Evolutionary conservation across 1,140 invertebrate genomes (phyloP).

Genomic region (Euwallacea similis): DNA sequence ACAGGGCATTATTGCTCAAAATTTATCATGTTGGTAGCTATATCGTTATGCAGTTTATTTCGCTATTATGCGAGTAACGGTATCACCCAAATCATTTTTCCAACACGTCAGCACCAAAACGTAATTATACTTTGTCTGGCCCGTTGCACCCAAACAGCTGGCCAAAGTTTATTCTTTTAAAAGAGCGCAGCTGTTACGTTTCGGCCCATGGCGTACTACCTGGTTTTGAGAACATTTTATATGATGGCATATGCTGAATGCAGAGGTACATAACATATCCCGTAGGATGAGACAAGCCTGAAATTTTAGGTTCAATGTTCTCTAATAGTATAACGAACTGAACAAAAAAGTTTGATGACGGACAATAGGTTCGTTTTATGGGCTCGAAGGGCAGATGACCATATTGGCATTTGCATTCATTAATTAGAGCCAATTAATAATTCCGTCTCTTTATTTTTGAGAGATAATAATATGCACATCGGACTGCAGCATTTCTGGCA

Average conservation of each 20-base stretch:
- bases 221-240: conserved; percentile 46
- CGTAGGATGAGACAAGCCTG: conserved; percentile 28
- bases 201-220: conserved; percentile 43
- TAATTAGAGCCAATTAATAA: not conserved
- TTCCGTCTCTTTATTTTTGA: not conserved
- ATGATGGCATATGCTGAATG: conserved; percentile 42
- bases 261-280: conserved; percentile 23
- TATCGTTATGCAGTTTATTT: conserved; percentile 22
- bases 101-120: conserved; percentile 18
- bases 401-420: not conserved
- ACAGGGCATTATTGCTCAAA: too few species aligned
- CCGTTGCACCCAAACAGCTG: conserved; percentile 45
- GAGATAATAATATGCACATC: not conserved
- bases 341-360: conserved; percentile 19
- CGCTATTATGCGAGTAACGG: conserved; percentile 48
- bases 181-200: conserved; percentile 25
- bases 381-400: not conserved
- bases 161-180: conserved; percentile 25
- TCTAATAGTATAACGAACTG: conserved; percentile 13
- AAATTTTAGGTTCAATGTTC: conserved; percentile 33
- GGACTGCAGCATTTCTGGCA: not conserved
- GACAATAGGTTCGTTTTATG: not conserved
- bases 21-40: too few species aligned
- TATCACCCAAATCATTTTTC: conserved; percentile 20
- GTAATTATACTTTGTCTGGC: not conserved